These are phyloP conservation scores for Cistogaster globosa DNA, from an alignment of 2,888 invertebrate genomes.

Conservation along the genomic window DNA sequence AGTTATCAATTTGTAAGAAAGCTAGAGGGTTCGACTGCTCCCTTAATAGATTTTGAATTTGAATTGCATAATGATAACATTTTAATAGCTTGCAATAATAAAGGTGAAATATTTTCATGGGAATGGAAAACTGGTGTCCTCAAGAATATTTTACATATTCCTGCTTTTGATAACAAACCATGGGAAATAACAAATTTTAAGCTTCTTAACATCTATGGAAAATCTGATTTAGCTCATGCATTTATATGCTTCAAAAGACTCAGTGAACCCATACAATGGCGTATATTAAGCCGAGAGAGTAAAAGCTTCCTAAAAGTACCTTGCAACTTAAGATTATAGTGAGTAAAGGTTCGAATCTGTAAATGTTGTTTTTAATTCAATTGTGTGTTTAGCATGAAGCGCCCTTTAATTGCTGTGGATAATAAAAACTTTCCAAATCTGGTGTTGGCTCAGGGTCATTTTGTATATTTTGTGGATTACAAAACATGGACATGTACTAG, in stretches of 20 bases:
- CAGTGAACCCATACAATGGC: conserved; percentile 70
- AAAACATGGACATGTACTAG: conserved; percentile 75
- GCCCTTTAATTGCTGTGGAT: conserved; percentile 76
- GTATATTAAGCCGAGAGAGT: conserved; percentile 76
- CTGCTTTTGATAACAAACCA: not conserved
- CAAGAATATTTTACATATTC: conserved; percentile 72
- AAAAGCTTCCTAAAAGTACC: conserved; percentile 47
- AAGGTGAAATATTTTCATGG: conserved; percentile 85
- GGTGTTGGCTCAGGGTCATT: conserved; percentile 74
- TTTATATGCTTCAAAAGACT: conserved; percentile 73
- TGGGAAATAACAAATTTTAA: conserved; percentile 75
- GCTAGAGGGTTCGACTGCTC: conserved; percentile 84
- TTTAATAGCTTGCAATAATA: conserved; percentile 84
- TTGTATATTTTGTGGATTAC: conserved; percentile 78
- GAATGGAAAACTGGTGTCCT: conserved; percentile 86
- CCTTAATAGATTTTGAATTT: conserved; percentile 84
- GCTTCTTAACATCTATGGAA: conserved; percentile 76
- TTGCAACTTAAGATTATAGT: conserved; percentile 74
- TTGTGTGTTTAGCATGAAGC: conserved; percentile 70
- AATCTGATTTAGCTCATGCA: conserved; percentile 76
- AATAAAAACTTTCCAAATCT: conserved; percentile 77
- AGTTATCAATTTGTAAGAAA: conserved; percentile 87
- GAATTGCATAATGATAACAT: conserved; percentile 83
- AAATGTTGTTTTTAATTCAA: not conserved
- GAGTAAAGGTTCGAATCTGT: conserved; percentile 59